These are phyloP conservation scores for Oncorhynchus kisutch DNA, from an alignment of 2,113 vertebrate genomes.

Conservation along the genomic window DNA sequence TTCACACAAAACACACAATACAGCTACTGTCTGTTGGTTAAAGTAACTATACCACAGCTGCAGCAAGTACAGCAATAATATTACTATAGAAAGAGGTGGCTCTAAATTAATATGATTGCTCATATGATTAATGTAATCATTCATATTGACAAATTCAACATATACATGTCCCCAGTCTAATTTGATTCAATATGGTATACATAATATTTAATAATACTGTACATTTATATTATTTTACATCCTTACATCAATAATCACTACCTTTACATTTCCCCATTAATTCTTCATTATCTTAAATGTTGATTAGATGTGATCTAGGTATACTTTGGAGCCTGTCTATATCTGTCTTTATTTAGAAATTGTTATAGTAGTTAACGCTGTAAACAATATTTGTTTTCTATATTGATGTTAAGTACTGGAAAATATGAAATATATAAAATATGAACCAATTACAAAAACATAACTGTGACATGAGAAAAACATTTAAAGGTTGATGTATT, in stretches of 20 bases:
- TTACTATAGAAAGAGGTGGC: too few species aligned
- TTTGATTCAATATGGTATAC: neutral
- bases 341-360: neutral
- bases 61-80: too few species aligned
- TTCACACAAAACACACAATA: neutral
- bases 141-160: too few species aligned
- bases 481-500: too few species aligned
- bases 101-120: too few species aligned
- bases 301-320: neutral
- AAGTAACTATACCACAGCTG: too few species aligned
- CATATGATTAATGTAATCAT: too few species aligned
- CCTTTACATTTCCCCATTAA: neutral
- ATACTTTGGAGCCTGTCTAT: neutral
- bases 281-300: slow-evolving; percentile 7
- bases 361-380: neutral
- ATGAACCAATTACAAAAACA: too few species aligned
- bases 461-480: too few species aligned
- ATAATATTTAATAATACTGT: neutral
- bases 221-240: neutral
- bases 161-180: neutral
- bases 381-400: neutral
- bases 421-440: too few species aligned
- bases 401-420: neutral
- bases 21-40: too few species aligned
- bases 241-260: neutral